Evolutionary conservation across 1,140 invertebrate genomes (phyloP), one percentile per base, ranked within the genome.

Genomic region (Manduca sexta): DNA sequence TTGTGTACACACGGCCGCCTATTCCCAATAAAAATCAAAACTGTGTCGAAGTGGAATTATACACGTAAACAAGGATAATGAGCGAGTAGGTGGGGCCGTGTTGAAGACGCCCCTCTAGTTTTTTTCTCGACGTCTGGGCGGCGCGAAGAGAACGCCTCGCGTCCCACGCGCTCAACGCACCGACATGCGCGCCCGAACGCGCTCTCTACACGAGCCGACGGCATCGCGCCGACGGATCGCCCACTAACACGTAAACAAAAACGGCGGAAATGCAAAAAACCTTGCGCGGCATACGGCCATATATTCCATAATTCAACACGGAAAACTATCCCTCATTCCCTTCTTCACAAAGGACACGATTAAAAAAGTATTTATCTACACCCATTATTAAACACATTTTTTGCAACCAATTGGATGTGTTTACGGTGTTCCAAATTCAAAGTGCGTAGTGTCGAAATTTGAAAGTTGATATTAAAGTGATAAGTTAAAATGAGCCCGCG

Each of bases 11-110:
- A 82, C 79, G 72, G 56, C 55, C 54, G 55, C 42, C 53, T 54
- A 66, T 56, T 56, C 46, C 52, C 59, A 50, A 66, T 57, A 60
- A 68, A n/a, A 48, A 71, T 65, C 64, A 43, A 47, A 65, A 53
- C 55, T 63, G 67, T 73, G 69, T 60, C 79, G 67, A 80, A 83
- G 79, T 80, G 64, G 51, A 52, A 73, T 74, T 70, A 64, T 71
- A 76, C 69, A 69, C 69, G 74, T 74, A 79, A 74, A 75, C 68
- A 70, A 83, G 68, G 76, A 79, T 82, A 82, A 80, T 76, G 64
- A 77, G 62, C 62, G 58, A 80, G 80, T 78, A 84, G 80, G 81
- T 82, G 80, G 74, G 72, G 78, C 66, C 69, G 62, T 21, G 33
- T 30, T 12, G 39, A 48, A 52, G 56, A 81, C 78, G 78, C 78